A percentile compares a stretch with the other conserved stretches of the same genome.
These are phyloP conservation scores for Drosophila neonasuta DNA, from an alignment of 2,888 invertebrate species.

Conservation along the genomic window DNA sequence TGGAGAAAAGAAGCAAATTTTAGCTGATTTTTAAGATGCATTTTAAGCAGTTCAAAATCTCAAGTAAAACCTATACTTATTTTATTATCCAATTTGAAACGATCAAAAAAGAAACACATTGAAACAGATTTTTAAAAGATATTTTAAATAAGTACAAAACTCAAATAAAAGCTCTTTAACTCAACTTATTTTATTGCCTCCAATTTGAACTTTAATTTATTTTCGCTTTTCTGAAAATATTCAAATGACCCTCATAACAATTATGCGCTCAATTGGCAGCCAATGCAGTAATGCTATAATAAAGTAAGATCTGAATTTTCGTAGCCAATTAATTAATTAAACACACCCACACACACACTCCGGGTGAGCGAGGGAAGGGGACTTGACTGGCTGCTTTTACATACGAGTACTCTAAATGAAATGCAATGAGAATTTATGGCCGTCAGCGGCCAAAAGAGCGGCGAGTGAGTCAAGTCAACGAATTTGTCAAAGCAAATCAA, in stretches of 20 bases:
- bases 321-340: slow-evolving; percentile 74
- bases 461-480: slow-evolving; percentile 41
- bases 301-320: slow-evolving; percentile 37
- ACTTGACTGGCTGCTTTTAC: slow-evolving; percentile 48
- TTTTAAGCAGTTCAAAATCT: too few relatives aligned
- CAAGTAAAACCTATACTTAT: too few relatives aligned
- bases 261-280: slow-evolving; percentile 67
- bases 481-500: slow-evolving; percentile 74
- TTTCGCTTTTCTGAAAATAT: slow-evolving; percentile 38
- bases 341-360: slow-evolving; percentile 34
- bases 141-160: too few relatives aligned
- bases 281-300: slow-evolving; percentile 44
- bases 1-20: too few relatives aligned
- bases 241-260: slow-evolving; percentile 74
- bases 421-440: slow-evolving; percentile 74
- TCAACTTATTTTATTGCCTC: not conserved
- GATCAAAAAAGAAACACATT: too few relatives aligned
- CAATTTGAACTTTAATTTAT: not conserved
- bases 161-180: too few relatives aligned
- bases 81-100: too few relatives aligned
- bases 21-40: too few relatives aligned
- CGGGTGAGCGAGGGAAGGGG: not conserved
- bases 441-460: not conserved
- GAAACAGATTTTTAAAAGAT: too few relatives aligned
- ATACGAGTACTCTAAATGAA: slow-evolving; percentile 54